phyloP scores from a whole-genome alignment of 2,797 vertebrate genomes.

The Fistularia tabacaria region DNA sequence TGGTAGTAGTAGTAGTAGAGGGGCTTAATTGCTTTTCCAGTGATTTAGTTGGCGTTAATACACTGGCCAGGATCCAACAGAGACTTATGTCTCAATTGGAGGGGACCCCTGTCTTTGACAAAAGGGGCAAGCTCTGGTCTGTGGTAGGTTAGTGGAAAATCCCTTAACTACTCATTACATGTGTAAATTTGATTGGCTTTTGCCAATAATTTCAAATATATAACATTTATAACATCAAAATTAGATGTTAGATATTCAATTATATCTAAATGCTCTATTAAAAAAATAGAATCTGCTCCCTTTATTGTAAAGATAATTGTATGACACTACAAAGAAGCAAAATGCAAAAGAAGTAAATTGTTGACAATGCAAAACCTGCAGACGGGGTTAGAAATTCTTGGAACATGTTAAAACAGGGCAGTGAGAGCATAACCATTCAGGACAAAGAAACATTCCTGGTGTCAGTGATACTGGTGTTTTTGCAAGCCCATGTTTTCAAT shows the following conservation, averaged over 20 bases:
- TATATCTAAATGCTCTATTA: too few relatives aligned
- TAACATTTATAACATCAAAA: conserved; percentile 7
- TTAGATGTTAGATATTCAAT: conserved; percentile 6
- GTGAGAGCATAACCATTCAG: conserved; percentile 47
- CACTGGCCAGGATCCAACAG: conserved; percentile 65
- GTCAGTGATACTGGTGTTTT: conserved; percentile 69
- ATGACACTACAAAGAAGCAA: conserved; percentile 7
- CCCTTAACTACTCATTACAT: conserved; percentile 22
- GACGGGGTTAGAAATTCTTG: conserved; percentile 67
- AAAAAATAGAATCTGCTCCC: not conserved
- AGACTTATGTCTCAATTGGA: conserved; percentile 75
- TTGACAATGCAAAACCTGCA: conserved; percentile 56
- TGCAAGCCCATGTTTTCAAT: conserved; percentile 70
- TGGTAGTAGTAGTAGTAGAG: too few relatives aligned
- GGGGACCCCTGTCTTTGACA: conserved; percentile 56
- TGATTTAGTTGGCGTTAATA: conserved; percentile 76
- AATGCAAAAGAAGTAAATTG: conserved; percentile 45
- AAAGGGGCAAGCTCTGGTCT: conserved; percentile 52
- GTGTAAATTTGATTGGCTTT: conserved; percentile 20
- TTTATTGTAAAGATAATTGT: conserved; percentile 56
- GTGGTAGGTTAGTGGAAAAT: conserved; percentile 49
- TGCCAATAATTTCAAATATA: conserved; percentile 28
- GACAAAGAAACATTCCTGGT: conserved; percentile 74
- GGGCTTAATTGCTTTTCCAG: conserved; percentile 71
- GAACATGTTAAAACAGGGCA: conserved; percentile 73